A percentile compares a stretch with the other conserved stretches of the same genome.
phyloP scores from a whole-genome alignment of 1,140 invertebrate species.

The Drosophila mauritiana region DNA sequence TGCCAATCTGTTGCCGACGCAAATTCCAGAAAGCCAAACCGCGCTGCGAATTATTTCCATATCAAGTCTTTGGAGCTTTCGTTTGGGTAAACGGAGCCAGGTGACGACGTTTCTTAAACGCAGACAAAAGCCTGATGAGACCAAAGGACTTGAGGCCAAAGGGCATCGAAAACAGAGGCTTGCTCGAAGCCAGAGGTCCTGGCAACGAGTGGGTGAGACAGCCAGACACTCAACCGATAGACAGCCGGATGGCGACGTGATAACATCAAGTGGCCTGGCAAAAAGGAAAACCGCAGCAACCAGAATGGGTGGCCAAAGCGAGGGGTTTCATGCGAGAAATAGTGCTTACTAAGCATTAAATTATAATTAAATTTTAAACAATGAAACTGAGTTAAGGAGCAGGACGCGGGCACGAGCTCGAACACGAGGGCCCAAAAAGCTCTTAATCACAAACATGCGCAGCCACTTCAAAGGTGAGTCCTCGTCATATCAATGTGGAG shows the following conservation, averaged over 20 bases:
- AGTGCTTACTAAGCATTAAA: constrained; percentile 83
- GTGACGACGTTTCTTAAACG: constrained; percentile 57
- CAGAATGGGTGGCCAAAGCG: constrained; percentile 7
- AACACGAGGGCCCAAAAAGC: constrained; percentile 42
- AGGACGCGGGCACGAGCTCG: constrained; percentile 18
- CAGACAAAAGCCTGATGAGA: constrained; percentile 54
- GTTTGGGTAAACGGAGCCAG: constrained; percentile 47
- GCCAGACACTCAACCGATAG: not conserved
- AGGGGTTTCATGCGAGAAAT: constrained; percentile 57
- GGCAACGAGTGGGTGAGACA: not conserved
- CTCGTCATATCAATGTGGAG: constrained; percentile 60
- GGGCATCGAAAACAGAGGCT: constrained; percentile 20
- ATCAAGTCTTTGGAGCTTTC: constrained; percentile 60
- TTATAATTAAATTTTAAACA: constrained; percentile 83
- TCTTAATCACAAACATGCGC: constrained; percentile 83
- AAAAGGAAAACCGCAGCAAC: constrained; percentile 55
- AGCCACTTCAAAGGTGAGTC: constrained; percentile 67
- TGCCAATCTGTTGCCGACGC: constrained; percentile 64
- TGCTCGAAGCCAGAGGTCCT: constrained; percentile 13
- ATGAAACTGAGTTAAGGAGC: constrained; percentile 67
- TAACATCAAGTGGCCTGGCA: constrained; percentile 76
- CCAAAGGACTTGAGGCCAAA: constrained; percentile 10
- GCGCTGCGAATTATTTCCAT: constrained; percentile 66
- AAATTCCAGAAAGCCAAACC: constrained; percentile 32
- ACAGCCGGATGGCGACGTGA: constrained; percentile 51